Conservation (phyloP, 2,797 vertebrate species). For the Chiroxiphia lanceolata region DNA sequence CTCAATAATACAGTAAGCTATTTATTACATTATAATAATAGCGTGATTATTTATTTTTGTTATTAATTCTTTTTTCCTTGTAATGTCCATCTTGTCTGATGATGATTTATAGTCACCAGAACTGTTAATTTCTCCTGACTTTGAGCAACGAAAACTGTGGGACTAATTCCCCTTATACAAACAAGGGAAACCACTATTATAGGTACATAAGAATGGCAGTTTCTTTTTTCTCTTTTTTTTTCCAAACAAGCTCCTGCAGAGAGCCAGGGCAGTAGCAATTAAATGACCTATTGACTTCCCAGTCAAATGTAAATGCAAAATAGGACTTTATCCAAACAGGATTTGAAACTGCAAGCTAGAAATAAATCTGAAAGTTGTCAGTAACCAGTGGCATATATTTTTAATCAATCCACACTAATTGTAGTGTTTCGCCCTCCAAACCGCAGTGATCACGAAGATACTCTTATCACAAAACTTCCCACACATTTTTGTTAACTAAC, state of each 20-base stretch:
- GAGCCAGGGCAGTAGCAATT: background rate
- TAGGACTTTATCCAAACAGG: background rate
- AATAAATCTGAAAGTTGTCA: background rate
- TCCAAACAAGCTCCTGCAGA: background rate
- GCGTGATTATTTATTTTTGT: background rate
- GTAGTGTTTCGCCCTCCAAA: background rate
- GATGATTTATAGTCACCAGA: background rate
- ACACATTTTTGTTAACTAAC: constrained; percentile 45
- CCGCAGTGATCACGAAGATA: background rate
- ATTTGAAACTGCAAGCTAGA: background rate
- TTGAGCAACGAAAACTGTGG: background rate
- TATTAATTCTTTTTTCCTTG: background rate
- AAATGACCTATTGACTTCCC: background rate
- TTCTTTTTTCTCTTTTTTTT: background rate
- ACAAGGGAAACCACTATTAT: background rate
- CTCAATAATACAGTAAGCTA: background rate
- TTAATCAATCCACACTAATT: constrained; percentile 2
- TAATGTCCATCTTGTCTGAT: background rate
- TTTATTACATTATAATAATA: background rate
- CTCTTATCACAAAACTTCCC: constrained; percentile 31
- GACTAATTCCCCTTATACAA: background rate
- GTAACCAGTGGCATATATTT: background rate
- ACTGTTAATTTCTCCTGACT: background rate
- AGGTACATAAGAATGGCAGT: background rate
- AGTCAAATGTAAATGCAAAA: background rate